A percentile compares a stretch with the other conserved stretches of the same genome.
These are phyloP conservation scores for Linyphia triangularis DNA, from an alignment of 2,888 invertebrate species.

Conservation along the genomic window DNA sequence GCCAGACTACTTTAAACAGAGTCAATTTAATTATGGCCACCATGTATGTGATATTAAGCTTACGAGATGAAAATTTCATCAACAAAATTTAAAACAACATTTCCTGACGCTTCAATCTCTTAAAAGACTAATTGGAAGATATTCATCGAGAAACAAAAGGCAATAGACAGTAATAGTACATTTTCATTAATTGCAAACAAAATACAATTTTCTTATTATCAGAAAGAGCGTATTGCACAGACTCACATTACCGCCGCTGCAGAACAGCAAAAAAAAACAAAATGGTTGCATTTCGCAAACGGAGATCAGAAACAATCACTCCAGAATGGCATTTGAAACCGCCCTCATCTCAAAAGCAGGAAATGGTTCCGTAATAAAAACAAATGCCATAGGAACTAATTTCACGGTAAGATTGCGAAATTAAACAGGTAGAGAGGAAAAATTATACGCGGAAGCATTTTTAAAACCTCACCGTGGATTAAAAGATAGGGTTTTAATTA, in stretches of 20 bases:
- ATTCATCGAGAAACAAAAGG: background rate
- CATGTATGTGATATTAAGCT: too few species aligned
- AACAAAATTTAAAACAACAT: too few species aligned
- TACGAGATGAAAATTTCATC: too few species aligned
- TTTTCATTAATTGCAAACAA: background rate
- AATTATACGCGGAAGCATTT: slow-evolving; percentile 65
- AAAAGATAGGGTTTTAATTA: slow-evolving; percentile 73
- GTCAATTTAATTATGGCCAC: too few species aligned
- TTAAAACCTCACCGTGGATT: slow-evolving; percentile 35
- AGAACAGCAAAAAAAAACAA: background rate
- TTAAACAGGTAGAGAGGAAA: slow-evolving; percentile 63
- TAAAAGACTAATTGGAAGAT: background rate
- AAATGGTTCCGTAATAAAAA: slow-evolving; percentile 44
- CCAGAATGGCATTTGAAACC: background rate
- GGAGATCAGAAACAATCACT: background rate
- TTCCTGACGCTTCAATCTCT: slow-evolving; percentile 1
- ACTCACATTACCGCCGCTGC: background rate
- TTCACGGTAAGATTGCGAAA: slow-evolving; percentile 64
- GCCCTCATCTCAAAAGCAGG: background rate
- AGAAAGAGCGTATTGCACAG: background rate
- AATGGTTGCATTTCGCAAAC: background rate
- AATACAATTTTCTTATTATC: background rate
- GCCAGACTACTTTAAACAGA: too few species aligned
- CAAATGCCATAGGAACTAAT: slow-evolving; percentile 59
- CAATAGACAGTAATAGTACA: too few species aligned